Conservation (phyloP, 53 echinoderm and acorn worm species). For the Patiria pectinifera region DNA sequence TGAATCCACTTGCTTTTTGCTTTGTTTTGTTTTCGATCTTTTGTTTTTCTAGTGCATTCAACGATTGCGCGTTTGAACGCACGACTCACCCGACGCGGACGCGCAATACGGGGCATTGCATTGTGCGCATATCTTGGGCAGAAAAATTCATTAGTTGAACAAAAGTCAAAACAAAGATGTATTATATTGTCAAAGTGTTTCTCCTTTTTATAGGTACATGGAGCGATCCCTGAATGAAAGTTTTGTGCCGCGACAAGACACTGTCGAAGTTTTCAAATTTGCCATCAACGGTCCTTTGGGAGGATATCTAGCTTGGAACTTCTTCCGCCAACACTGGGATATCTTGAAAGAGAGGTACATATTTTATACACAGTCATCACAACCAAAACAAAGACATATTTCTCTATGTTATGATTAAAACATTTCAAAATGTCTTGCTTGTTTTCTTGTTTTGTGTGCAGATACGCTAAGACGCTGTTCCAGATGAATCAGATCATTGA, state of each 20-base stretch:
- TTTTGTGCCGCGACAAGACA: slow-evolving; percentile 60
- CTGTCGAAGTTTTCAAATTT: slow-evolving; percentile 77
- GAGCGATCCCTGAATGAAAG: slow-evolving; percentile 69
- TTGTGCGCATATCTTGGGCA: no score
- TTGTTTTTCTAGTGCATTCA: background rate
- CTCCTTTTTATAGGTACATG: slow-evolving; percentile 50
- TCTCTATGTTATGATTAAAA: background rate
- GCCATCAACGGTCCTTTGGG: slow-evolving; percentile 77
- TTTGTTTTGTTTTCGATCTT: background rate
- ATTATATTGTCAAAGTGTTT: background rate
- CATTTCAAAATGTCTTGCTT: background rate
- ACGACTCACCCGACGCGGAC: background rate
- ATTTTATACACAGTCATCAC: no score
- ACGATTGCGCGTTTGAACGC: background rate
- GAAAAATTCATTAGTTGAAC: no score
- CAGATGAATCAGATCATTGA: slow-evolving; percentile 80
- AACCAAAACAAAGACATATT: background rate
- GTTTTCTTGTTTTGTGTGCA: slow-evolving; percentile 9
- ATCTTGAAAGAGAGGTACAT: slow-evolving; percentile 74
- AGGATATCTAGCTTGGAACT: slow-evolving; percentile 86
- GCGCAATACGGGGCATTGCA: background rate
- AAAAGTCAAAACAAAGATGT: no score
- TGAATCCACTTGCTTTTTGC: background rate
- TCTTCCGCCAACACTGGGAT: slow-evolving; percentile 89
- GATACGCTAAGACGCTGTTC: slow-evolving; percentile 83